Evolutionary conservation across 2,888 invertebrate species (phyloP).

Genomic region (Andrena marginata): DNA sequence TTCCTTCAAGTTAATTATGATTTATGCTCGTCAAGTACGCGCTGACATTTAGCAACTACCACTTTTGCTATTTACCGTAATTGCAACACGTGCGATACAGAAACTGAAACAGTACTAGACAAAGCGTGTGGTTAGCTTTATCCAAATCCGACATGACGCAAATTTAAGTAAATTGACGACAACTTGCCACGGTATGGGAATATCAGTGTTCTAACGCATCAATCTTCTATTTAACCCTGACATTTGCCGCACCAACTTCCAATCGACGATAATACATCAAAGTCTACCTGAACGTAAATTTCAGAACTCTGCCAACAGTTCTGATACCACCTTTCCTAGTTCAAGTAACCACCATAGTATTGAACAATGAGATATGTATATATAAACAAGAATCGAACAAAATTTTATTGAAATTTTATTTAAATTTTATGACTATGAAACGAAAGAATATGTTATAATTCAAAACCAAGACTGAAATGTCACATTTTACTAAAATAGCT

Average conservation of each 20-base stretch:
- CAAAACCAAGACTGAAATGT: too few species aligned
- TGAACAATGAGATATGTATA: too few species aligned
- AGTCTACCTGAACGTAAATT: constrained; percentile 26
- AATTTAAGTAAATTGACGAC: constrained; percentile 35
- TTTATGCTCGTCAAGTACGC: not conserved
- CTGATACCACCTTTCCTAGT: not conserved
- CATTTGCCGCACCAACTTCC: constrained; percentile 54
- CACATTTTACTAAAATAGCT: too few species aligned
- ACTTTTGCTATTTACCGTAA: constrained; percentile 14
- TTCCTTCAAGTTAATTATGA: constrained; percentile 7
- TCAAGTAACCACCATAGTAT: not conserved
- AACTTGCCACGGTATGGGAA: constrained; percentile 30
- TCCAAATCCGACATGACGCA: constrained; percentile 11
- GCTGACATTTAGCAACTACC: constrained; percentile 49
- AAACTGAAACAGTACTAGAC: not conserved
- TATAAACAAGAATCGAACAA: too few species aligned
- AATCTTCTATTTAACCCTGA: constrained; percentile 63
- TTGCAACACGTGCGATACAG: not conserved
- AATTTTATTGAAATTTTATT: too few species aligned
- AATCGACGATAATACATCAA: constrained; percentile 42
- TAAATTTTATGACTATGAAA: too few species aligned
- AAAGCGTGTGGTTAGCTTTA: constrained; percentile 3
- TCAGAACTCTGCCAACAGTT: constrained; percentile 11
- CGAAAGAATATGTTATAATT: too few species aligned
- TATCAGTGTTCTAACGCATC: constrained; percentile 39